Evolutionary conservation across 1,140 invertebrate species (phyloP).

Genomic region (Dendroctonus valens): DNA sequence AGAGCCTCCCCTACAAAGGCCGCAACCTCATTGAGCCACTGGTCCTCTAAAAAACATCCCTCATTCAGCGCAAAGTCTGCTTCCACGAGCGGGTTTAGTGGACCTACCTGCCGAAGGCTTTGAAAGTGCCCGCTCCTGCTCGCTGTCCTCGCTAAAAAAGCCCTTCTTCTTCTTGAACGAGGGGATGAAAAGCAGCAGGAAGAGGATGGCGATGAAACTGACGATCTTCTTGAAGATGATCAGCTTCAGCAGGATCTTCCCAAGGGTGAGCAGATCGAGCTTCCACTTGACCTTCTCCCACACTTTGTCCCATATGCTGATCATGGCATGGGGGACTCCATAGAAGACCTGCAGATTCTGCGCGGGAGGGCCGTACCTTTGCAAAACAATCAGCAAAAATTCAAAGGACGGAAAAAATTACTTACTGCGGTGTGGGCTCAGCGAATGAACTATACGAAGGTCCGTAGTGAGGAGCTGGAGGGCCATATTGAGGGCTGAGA

Average conservation of each 20-base stretch:
- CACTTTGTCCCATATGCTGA: constrained; percentile 52
- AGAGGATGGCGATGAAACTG: constrained; percentile 71
- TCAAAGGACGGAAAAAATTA: not conserved
- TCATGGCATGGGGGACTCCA: constrained; percentile 56
- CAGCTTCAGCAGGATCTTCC: constrained; percentile 69
- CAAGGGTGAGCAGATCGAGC: constrained; percentile 68
- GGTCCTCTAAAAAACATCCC: constrained; percentile 8
- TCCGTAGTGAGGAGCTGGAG: constrained; percentile 47
- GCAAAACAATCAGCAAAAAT: constrained; percentile 26
- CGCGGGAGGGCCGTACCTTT: constrained; percentile 37
- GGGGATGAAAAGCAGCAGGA: constrained; percentile 70
- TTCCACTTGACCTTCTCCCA: constrained; percentile 56
- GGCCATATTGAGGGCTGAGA: constrained; percentile 24
- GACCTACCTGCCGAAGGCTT: constrained; percentile 5
- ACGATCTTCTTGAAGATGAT: constrained; percentile 76
- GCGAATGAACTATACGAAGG: constrained; percentile 39
- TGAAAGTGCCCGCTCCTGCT: constrained; percentile 20
- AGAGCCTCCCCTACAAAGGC: constrained; percentile 30
- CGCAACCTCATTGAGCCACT: constrained; percentile 25
- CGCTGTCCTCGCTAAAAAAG: constrained; percentile 24
- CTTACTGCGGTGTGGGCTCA: constrained; percentile 55
- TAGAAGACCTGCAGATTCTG: constrained; percentile 38
- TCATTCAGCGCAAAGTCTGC: not conserved
- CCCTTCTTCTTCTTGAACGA: constrained; percentile 56
- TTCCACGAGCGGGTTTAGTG: too few relatives aligned